Evolutionary conservation across 1,140 invertebrate species (phyloP), one percentile per base, ranked within the genome.

Genomic region (Drosophila pallidifrons): DNA sequence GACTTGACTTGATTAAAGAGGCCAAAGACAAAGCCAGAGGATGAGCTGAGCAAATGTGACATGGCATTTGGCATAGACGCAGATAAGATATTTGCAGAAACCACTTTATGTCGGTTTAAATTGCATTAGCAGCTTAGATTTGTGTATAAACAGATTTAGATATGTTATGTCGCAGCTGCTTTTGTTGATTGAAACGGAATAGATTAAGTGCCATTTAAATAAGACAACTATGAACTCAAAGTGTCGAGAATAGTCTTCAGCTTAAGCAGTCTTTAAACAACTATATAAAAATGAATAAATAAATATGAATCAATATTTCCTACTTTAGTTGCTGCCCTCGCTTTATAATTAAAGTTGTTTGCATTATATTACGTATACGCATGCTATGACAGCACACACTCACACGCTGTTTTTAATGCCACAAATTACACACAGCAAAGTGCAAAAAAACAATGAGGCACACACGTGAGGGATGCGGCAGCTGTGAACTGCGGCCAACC

Each of bases 331-430:
- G 41, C 59, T 35, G 16, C 51, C 51, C 63, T 52, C 45, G 70
- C 35, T 5, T 25, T 13, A 32, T 69, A 71, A 64, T 75, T 52
- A 65, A 58, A 51, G 52, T 28, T 28, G 15, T 13, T 55, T n/a
- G 10, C 20, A 49, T 41, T 30, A 38, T 15, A 41, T 55, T 32
- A 41, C 13, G 8, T 15, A 35, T 54, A 54, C n/a, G 51, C 51
- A 16, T 13, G 2, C 38, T 64, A 45, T 54, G 67, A 45, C 67
- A 52, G 54, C 35, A 46, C 51, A 51, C 54, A 32, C 59, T 45
- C 58, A 69, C 15, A 59, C 68, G 16, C 41, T 46, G 52, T 63
- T 74, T 30, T 20, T 30, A 61, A 51, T 61, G 61, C 57, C 51
- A 65, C 57, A 67, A 58, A 71, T 71, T 57, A 70, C 49, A 61